Evolutionary conservation across 2,797 vertebrate genomes (phyloP).

Genomic region (Mus minutoides): DNA sequence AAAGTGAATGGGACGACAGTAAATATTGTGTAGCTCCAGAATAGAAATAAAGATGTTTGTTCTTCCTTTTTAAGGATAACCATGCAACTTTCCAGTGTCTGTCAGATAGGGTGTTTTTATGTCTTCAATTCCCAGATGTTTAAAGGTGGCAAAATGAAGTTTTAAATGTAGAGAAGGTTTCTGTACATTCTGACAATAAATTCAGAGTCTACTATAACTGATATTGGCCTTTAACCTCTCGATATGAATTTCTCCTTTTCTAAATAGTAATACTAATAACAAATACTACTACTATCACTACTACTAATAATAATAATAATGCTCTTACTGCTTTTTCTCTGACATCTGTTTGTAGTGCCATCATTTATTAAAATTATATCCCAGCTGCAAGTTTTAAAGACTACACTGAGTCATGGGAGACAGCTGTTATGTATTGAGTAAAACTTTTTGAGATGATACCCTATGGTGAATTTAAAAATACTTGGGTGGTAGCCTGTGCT

Average conservation of each 20-base stretch:
- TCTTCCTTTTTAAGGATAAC: constrained; percentile 57
- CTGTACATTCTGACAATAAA: constrained; percentile 57
- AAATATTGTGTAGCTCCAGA: constrained; percentile 59
- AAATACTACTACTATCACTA: constrained; percentile 1
- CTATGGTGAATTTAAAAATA: background rate
- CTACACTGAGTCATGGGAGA: background rate
- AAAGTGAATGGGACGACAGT: constrained; percentile 70
- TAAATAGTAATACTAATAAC: constrained; percentile 45
- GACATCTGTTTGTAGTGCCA: background rate
- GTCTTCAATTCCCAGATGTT: constrained; percentile 23
- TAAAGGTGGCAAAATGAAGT: constrained; percentile 63
- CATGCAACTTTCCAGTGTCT: constrained; percentile 41
- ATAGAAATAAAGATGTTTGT: constrained; percentile 72
- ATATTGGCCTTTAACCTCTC: constrained; percentile 33
- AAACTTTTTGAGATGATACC: background rate
- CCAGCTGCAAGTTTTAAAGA: constrained; percentile 1
- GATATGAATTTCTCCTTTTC: background rate
- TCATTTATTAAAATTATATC: background rate
- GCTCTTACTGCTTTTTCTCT: constrained; percentile 23
- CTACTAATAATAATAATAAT: background rate
- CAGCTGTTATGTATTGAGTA: background rate
- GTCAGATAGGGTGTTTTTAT: constrained; percentile 30
- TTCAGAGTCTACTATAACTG: constrained; percentile 30
- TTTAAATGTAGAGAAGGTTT: constrained; percentile 38
- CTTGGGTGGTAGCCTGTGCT: background rate